Percentiles rank a stretch among this genome's conserved stretches.
These are phyloP conservation scores for Phlogophora meticulosa DNA, from an alignment of 2,888 invertebrate genomes.

Conservation along the genomic window DNA sequence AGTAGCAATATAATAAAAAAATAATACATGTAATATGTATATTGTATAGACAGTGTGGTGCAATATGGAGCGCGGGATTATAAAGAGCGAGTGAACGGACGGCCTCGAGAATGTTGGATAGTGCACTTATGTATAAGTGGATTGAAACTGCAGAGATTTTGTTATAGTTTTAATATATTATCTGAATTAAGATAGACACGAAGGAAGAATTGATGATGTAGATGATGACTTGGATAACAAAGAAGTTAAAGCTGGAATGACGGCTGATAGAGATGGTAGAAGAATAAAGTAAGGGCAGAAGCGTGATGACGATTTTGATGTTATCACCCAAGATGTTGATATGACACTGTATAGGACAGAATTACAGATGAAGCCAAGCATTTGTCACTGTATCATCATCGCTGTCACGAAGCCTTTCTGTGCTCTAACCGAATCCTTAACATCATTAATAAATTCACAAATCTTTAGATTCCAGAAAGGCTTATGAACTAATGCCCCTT, in stretches of 20 bases:
- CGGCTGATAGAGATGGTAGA: not conserved
- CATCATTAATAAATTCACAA: too few relatives aligned
- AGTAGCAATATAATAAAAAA: slow-evolving; percentile 49
- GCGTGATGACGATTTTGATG: not conserved
- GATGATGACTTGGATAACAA: not conserved
- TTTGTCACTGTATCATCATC: too few relatives aligned
- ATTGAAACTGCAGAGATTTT: slow-evolving; percentile 40
- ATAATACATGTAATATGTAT: slow-evolving; percentile 45
- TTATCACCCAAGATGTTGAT: not conserved
- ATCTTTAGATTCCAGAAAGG: not conserved
- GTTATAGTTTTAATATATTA: slow-evolving; percentile 13
- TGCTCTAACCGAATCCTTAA: too few relatives aligned
- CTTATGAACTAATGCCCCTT: not conserved
- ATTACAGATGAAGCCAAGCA: too few relatives aligned
- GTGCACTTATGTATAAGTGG: slow-evolving; percentile 37
- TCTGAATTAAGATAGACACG: not conserved
- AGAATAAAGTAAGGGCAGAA: too few relatives aligned
- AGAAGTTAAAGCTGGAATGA: not conserved
- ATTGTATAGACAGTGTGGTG: slow-evolving; percentile 49
- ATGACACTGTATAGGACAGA: too few relatives aligned
- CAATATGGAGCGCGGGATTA: slow-evolving; percentile 62
- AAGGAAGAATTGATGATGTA: not conserved
- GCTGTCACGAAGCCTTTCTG: too few relatives aligned
- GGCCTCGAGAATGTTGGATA: slow-evolving; percentile 62
- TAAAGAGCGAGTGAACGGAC: slow-evolving; percentile 70